phyloP scores from a whole-genome alignment of 2,113 vertebrate species.

The Heterotis niloticus region DNA sequence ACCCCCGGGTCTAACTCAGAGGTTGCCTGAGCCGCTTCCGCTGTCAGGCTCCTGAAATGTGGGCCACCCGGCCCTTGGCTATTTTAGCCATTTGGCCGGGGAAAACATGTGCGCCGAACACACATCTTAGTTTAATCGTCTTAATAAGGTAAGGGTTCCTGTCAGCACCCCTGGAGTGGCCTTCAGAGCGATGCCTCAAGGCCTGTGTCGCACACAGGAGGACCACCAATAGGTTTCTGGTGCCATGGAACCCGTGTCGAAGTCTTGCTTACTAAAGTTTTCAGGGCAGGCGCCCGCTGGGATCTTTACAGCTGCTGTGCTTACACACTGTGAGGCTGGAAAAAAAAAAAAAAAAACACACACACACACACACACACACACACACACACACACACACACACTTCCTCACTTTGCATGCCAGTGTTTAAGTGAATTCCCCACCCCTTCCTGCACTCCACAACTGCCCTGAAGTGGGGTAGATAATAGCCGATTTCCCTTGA shows the following conservation, averaged over 20 bases:
- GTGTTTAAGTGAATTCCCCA: not conserved
- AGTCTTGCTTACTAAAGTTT: not conserved
- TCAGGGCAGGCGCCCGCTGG: not conserved
- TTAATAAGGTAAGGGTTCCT: constrained; percentile 54
- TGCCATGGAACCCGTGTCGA: not conserved
- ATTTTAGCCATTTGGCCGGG: constrained; percentile 14
- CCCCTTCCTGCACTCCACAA: not conserved
- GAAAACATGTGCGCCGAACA: constrained; percentile 25
- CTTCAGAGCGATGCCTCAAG: not conserved
- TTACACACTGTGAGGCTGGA: not conserved
- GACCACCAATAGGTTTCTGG: not conserved
- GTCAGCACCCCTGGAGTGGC: constrained; percentile 46
- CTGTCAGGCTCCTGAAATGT: not conserved
- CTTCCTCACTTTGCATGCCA: not conserved
- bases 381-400: too few species aligned
- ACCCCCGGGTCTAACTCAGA: not conserved
- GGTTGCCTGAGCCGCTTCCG: not conserved
- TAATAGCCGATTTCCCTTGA: not conserved
- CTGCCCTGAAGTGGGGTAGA: too few species aligned
- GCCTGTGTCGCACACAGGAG: not conserved
- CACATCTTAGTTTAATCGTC: constrained; percentile 45
- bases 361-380: too few species aligned
- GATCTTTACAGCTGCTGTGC: not conserved
- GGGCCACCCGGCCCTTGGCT: constrained; percentile 12
- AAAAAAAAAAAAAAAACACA: not conserved